Base-by-base conservation (phyloP, 1,140 invertebrate genomes). In the Megalonaias nervosa region DNA sequence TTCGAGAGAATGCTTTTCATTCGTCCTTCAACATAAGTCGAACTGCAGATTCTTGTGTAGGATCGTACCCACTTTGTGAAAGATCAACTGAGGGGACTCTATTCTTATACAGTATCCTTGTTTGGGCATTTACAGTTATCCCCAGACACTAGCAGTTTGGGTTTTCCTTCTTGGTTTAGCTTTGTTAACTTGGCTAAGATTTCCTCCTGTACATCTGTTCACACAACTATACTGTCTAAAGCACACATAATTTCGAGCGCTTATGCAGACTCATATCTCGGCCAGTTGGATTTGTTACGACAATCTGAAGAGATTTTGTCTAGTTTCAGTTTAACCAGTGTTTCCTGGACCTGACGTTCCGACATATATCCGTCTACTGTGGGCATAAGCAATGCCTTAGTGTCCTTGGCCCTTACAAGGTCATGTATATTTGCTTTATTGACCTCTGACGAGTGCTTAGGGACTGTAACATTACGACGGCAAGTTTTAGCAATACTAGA, bases 1-100 rank as follows among this genome's bases (percentile, higher is more conserved):
- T 66, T 21, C 58, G 59, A 26, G 77, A 71, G 60, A 82, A 82
- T 58, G 65, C 68, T 14, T 26, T 60, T 69, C 62, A 71, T 23
- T 77, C 60, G n/a, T 70, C 72, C 17, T 57, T 6, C 5, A 82
- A 64, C 67, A 82, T 26, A 1, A 61, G 9, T 70, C 62, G 38
- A 1, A 81, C 67, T 48, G 55, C 38, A 14, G 17, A n/a, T 74
- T 75, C 55, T 67, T 76, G 59, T 1, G 65, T 70, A 16, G 15
- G 14, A 55, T 67, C 71, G 16, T 71, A 70, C 15, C 57, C 2
- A 4, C 15, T 60, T n/a, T 62, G 38, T n/a, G 59, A 21, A 19
- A 77, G 16, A 15, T 61, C 60, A 48, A 80, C 57, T n/a, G 67
- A 19, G 11, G 69, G 69, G 69, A 71, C 59, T 56, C 69, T 56